A percentile compares a stretch with the other conserved stretches of the same genome.
Conservation (phyloP, 2,888 invertebrate species). For the Cantharis nigra region DNA sequence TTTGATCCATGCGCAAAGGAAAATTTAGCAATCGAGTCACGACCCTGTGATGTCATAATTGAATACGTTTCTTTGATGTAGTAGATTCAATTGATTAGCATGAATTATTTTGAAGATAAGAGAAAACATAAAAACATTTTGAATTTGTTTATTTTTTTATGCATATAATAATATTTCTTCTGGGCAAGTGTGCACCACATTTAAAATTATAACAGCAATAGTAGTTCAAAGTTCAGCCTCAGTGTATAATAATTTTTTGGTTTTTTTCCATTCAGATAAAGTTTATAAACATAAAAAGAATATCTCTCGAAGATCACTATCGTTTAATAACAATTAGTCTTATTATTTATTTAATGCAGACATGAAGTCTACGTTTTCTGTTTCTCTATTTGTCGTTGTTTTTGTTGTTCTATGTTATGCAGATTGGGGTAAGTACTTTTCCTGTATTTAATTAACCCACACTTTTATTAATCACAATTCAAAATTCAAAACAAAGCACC, state of each 20-base stretch:
- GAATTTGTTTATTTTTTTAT: conserved; percentile 1
- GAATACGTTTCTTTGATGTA: conserved; percentile 2
- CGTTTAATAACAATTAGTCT: conserved; percentile 24
- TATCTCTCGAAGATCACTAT: conserved; percentile 9
- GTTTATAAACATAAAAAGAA: conserved; percentile 25
- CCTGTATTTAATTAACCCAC: not conserved
- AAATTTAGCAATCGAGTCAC: conserved; percentile 11
- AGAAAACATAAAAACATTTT: conserved; percentile 2
- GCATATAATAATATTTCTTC: conserved; percentile 12
- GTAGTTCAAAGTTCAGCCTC: conserved; percentile 22
- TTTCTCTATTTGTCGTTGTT: conserved; percentile 5
- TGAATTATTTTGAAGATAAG: conserved; percentile 9
- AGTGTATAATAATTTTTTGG: conserved; percentile 10
- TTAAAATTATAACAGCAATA: conserved; percentile 10
- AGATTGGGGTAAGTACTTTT: conserved; percentile 17
- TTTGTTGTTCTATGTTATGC: not conserved
- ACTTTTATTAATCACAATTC: not conserved
- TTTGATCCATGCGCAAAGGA: not conserved
- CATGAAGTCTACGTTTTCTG: conserved; percentile 14
- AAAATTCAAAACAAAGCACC: not conserved
- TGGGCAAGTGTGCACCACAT: conserved; percentile 7
- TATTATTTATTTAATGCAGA: conserved; percentile 17
- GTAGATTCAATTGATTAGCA: conserved; percentile 18
- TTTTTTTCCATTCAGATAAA: conserved; percentile 24
- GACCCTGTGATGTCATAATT: conserved; percentile 10